These are phyloP conservation scores for Oxyruncus cristatus DNA, from an alignment of 2,113 vertebrate genomes.

Conservation along the genomic window DNA sequence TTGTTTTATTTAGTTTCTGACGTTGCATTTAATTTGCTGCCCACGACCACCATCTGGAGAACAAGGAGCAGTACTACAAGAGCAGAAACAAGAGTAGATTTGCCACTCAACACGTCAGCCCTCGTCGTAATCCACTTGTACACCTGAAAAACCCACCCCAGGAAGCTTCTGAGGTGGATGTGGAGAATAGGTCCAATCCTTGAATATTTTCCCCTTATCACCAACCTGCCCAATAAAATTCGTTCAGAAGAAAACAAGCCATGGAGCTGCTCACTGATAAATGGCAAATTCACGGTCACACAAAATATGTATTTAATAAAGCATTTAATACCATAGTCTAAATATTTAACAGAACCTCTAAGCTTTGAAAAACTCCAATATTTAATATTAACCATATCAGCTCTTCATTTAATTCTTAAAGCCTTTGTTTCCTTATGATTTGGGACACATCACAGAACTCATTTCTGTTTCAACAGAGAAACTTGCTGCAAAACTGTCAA, in stretches of 20 bases:
- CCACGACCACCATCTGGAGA: conserved; percentile 39
- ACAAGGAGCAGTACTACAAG: not conserved
- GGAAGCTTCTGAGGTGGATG: not conserved
- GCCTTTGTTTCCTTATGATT: not conserved
- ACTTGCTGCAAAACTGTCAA: not conserved
- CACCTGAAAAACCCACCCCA: fast-evolving
- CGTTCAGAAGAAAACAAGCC: not conserved
- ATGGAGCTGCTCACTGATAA: not conserved
- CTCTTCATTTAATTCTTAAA: not conserved
- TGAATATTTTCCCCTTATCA: not conserved
- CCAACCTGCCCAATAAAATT: not conserved
- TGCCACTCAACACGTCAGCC: not conserved
- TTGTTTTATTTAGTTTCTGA: fast-evolving
- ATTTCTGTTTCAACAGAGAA: not conserved
- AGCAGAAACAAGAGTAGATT: not conserved
- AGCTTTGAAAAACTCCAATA: not conserved
- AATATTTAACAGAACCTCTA: not conserved
- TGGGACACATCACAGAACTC: not conserved
- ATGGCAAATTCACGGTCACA: not conserved
- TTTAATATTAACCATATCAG: not conserved
- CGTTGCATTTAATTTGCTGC: not conserved
- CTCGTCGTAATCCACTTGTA: not conserved
- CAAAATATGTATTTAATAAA: fast-evolving
- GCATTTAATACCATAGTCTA: not conserved
- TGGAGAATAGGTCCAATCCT: not conserved